Base-by-base conservation (phyloP, 2,113 vertebrate species). In the Sakesphorus luctuosus region DNA sequence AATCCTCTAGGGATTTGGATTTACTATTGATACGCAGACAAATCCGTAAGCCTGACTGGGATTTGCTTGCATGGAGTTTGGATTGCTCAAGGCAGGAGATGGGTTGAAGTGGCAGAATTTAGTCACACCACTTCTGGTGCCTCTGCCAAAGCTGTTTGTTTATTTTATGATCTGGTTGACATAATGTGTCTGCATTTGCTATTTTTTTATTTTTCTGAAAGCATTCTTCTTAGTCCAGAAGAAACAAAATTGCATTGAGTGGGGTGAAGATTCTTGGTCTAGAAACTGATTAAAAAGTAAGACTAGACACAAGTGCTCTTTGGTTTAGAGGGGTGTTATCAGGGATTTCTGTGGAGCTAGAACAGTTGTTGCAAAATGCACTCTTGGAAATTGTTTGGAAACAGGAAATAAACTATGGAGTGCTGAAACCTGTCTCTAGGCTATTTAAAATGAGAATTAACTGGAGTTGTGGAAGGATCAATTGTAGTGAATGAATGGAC, bases 1-100 rank as follows among this genome's bases (percentile, higher is more conserved):
- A 44, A 59, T 93, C 90, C 83, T 62, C 6, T 7, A 67, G 72
- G 92, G 92, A 92, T 96, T 94, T 92, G 92, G 85, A 96, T 95
- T 96, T 97, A 95, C 44, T 80, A 59, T 90, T 91, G 94, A 91
- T 67, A 94, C 31, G 75, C 82, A 93, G 87, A 82, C 71, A 95
- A 95, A 94, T 96, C 93, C 82, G 43, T 88, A 71, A 80, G 84
- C 82, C 85, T 93, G 68, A 56, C 85, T 93, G 75, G 92, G 85
- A 96, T 90, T 90, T 90, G 72, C 43, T 43, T 84, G 49, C 56
- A 28, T 36, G 71, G 56, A 50, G 31, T 84, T 90, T 63, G 65
- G 72, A 77, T 77, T 83, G 91, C 75, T 91, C 67, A 59, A 85
- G 82, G 79, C 75, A 88, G 78, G 80, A 83, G 82, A 62, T 44